Evolutionary conservation across 2,888 invertebrate genomes (phyloP).

Genomic region (Spicauda simplicius): DNA sequence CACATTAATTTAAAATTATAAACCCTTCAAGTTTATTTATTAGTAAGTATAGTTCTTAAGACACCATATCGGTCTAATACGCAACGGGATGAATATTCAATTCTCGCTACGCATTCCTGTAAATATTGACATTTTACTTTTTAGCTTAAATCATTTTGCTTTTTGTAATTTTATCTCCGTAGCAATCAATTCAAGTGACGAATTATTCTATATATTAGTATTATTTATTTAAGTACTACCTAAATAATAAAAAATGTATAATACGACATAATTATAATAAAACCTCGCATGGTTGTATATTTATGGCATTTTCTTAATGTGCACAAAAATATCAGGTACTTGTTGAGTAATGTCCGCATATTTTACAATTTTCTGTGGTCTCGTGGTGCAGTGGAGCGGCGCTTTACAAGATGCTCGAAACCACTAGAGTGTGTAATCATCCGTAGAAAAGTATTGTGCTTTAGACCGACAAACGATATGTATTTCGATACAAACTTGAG

Average conservation of each 20-base stretch:
- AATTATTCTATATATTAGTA: no score
- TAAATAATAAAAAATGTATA: no score
- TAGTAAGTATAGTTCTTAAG: no score
- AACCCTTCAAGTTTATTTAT: not conserved
- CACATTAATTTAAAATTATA: not conserved
- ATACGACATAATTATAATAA: no score
- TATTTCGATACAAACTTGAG: slow-evolving; percentile 15
- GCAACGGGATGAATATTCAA: not conserved
- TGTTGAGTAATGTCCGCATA: not conserved
- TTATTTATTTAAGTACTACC: no score
- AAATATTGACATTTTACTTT: no score
- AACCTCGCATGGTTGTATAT: no score
- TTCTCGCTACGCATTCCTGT: no score
- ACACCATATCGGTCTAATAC: not conserved
- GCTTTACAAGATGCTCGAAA: slow-evolving; percentile 54
- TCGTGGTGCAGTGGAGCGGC: slow-evolving; percentile 61
- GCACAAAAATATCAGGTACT: slow-evolving; percentile 7
- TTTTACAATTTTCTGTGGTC: slow-evolving; percentile 69
- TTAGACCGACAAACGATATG: slow-evolving; percentile 66
- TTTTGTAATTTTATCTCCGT: no score
- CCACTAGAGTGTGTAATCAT: slow-evolving; percentile 77
- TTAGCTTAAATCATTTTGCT: no score
- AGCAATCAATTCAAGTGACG: no score
- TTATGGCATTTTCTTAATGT: not conserved
- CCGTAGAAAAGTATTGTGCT: slow-evolving; percentile 56